Percentiles rank a stretch among this genome's conserved stretches.
These are phyloP conservation scores for Triplophysa rosa DNA, from an alignment of 2,113 vertebrate species.

Conservation along the genomic window DNA sequence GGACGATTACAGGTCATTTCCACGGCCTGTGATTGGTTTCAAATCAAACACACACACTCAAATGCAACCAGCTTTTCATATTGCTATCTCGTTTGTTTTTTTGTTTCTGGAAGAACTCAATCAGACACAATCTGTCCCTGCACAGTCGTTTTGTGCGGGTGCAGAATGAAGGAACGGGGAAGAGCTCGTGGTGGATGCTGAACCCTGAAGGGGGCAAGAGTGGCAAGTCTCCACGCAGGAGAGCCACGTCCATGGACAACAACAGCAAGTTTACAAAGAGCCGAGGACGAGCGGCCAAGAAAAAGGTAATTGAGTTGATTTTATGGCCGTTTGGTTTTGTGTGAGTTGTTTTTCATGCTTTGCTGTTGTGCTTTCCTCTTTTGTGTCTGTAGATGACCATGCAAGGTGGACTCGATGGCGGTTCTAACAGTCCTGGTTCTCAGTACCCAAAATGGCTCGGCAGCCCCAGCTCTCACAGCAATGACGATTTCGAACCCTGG, in stretches of 20 bases:
- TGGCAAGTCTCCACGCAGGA: slow-evolving; percentile 91
- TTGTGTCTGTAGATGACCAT: slow-evolving; percentile 71
- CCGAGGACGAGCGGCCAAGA: slow-evolving; percentile 91
- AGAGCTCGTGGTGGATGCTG: slow-evolving; percentile 99
- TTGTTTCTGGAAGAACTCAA: slow-evolving; percentile 85
- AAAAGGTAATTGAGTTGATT: slow-evolving; percentile 76
- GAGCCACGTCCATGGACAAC: slow-evolving; percentile 96
- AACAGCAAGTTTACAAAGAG: slow-evolving; percentile 96
- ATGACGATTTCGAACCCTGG: slow-evolving; percentile 94
- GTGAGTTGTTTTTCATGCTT: background rate
- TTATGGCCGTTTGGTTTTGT: too few species aligned
- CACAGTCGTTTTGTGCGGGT: slow-evolving; percentile 97
- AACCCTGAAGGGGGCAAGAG: slow-evolving; percentile 96
- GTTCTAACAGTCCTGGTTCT: slow-evolving; percentile 83
- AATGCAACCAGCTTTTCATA: background rate
- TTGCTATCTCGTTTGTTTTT: background rate
- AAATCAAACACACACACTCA: background rate
- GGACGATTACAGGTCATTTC: slow-evolving; percentile 2
- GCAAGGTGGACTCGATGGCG: slow-evolving; percentile 83
- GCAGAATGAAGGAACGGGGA: slow-evolving; percentile 97
- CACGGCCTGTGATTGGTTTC: background rate
- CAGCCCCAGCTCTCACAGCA: slow-evolving; percentile 93
- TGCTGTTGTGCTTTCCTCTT: background rate
- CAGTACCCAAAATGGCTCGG: slow-evolving; percentile 94
- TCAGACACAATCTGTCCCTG: slow-evolving; percentile 95